Evolutionary conservation across 2,888 invertebrate species (phyloP).

Genomic region (Caenorhabditis sp.): DNA sequence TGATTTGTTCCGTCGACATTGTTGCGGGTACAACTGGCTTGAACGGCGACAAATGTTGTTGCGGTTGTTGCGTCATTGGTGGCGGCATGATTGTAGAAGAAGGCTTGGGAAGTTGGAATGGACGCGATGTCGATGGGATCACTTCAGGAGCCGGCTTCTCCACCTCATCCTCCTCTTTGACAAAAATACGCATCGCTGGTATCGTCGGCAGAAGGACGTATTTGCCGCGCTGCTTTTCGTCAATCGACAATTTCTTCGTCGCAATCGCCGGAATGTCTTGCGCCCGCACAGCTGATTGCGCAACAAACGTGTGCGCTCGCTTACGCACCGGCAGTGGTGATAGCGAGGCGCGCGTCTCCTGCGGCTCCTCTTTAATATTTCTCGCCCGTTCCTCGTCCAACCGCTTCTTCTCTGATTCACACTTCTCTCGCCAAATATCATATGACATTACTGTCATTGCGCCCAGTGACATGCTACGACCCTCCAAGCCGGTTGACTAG

Average conservation of each 20-base stretch:
- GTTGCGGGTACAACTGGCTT: constrained; percentile 17
- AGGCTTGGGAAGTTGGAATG: constrained; percentile 21
- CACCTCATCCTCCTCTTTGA: constrained; percentile 38
- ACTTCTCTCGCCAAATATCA: constrained; percentile 58
- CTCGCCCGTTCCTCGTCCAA: constrained; percentile 34
- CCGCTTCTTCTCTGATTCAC: constrained; percentile 50
- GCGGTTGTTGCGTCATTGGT: background rate
- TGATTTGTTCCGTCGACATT: constrained; percentile 31
- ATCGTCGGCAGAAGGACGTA: constrained; percentile 50
- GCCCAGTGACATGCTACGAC: constrained; percentile 49
- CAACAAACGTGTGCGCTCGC: constrained; percentile 48
- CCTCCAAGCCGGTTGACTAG: constrained; percentile 41
- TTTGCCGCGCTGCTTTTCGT: constrained; percentile 46
- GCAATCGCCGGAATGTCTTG: constrained; percentile 36
- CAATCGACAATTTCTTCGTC: constrained; percentile 35
- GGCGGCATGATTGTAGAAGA: background rate
- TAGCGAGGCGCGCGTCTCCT: background rate
- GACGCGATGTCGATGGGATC: constrained; percentile 6
- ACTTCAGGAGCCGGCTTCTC: background rate
- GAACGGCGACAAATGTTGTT: constrained; percentile 20
- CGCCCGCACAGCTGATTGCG: constrained; percentile 29
- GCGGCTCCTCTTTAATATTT: background rate
- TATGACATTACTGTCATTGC: constrained; percentile 60
- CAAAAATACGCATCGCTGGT: constrained; percentile 50
- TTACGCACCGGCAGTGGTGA: constrained; percentile 32